These are phyloP conservation scores for Paramisgurnus dabryanus DNA, from an alignment of 2,113 vertebrate genomes.

Conservation along the genomic window DNA sequence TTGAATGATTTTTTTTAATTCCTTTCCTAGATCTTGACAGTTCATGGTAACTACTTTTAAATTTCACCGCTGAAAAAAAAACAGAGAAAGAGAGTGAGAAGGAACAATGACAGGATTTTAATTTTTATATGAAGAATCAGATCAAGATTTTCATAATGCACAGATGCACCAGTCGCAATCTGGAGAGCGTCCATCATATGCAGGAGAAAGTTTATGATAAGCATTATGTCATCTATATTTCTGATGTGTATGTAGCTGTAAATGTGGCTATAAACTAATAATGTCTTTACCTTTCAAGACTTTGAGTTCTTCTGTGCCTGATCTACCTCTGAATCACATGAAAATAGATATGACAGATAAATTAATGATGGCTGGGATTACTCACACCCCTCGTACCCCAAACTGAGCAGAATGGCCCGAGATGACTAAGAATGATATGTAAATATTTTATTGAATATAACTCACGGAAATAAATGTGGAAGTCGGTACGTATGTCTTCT, in stretches of 20 bases:
- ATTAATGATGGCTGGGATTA: slow-evolving; percentile 75
- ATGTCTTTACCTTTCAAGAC: background rate
- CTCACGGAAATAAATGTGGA: slow-evolving; percentile 49
- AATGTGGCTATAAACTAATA: background rate
- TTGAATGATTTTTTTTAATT: no score
- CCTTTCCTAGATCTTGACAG: no score
- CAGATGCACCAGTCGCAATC: background rate
- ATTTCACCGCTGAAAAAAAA: background rate
- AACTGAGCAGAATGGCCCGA: slow-evolving; percentile 65
- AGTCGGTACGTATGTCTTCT: slow-evolving; percentile 26
- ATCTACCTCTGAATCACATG: slow-evolving; percentile 58
- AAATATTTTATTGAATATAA: slow-evolving; percentile 77
- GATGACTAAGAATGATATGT: slow-evolving; percentile 66
- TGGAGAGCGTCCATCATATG: background rate
- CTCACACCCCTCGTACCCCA: slow-evolving; percentile 70
- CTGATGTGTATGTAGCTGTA: background rate
- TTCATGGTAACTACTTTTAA: no score
- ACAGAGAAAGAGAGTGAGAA: no score
- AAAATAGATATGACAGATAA: slow-evolving; percentile 61
- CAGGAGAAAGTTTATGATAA: background rate
- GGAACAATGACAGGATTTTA: no score
- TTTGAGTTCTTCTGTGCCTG: slow-evolving; percentile 19
- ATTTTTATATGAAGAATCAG: no score
- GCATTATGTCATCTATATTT: background rate
- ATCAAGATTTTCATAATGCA: background rate